Percentiles rank a stretch among this genome's conserved stretches.
Evolutionary conservation across 2,113 vertebrate genomes (phyloP).

Genomic region (Dipodomys stephensi): DNA sequence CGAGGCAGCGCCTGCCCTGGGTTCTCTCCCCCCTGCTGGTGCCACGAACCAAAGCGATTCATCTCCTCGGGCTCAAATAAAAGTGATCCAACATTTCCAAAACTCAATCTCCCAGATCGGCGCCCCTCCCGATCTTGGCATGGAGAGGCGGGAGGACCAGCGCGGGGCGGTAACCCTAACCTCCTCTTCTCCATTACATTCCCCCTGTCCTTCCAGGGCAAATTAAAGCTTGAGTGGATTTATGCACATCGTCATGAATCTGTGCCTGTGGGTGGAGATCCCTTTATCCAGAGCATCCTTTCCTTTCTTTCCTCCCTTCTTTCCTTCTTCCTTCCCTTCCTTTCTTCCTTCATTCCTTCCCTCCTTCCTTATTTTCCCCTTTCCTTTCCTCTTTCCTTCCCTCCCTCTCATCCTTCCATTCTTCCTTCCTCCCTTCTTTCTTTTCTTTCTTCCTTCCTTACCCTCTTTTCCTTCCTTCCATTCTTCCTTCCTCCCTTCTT

Average conservation of each 20-base stretch:
- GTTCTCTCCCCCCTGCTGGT: rapidly evolving
- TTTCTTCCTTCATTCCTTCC: too few relatives aligned
- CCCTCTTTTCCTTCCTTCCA: too few relatives aligned
- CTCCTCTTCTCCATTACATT: background rate
- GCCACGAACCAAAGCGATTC: background rate
- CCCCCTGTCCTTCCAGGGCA: background rate
- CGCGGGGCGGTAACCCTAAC: background rate
- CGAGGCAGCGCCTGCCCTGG: background rate
- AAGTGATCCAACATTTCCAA: background rate
- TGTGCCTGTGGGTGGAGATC: background rate
- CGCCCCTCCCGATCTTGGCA: background rate
- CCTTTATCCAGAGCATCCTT: background rate
- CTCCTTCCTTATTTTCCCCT: too few relatives aligned
- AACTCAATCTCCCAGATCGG: background rate
- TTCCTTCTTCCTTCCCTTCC: too few relatives aligned
- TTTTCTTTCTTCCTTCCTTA: too few relatives aligned
- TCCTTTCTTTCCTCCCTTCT: background rate
- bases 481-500: too few relatives aligned
- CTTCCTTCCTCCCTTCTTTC: too few relatives aligned
- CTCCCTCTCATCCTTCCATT: too few relatives aligned
- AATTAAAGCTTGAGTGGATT: background rate
- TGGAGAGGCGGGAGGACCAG: background rate
- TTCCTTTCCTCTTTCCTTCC: too few relatives aligned
- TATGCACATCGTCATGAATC: background rate
- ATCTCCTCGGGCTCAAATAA: background rate